phyloP scores from a whole-genome alignment of 2,113 vertebrate genomes.

The Xenopus tropicalis region DNA sequence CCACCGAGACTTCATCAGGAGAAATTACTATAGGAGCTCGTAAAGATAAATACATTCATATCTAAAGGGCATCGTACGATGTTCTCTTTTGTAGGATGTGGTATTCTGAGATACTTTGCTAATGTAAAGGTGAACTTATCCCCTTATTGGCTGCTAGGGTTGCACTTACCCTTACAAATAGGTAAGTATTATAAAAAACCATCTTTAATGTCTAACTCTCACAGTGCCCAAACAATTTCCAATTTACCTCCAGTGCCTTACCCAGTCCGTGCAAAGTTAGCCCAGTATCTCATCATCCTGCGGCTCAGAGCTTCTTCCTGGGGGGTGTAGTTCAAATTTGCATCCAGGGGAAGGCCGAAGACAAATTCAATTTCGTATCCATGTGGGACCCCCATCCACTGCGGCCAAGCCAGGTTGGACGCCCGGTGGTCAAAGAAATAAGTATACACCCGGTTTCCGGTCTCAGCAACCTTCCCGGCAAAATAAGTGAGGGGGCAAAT shows the following conservation, averaged over 20 bases:
- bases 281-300: slow-evolving; percentile 89
- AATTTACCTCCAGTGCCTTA: slow-evolving; percentile 40
- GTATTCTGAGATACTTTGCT: no score
- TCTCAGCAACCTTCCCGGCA: slow-evolving; percentile 69
- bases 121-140: no score
- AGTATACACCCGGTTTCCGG: slow-evolving; percentile 69
- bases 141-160: no score
- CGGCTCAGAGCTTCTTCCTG: slow-evolving; percentile 80
- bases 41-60: no score
- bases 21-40: neutral
- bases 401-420: slow-evolving; percentile 84
- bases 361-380: slow-evolving; percentile 94
- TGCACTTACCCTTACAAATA: no score
- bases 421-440: slow-evolving; percentile 88
- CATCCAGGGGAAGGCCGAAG: slow-evolving; percentile 82
- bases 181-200: no score
- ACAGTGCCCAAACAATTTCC: no score
- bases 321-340: slow-evolving; percentile 77
- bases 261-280: slow-evolving; percentile 85
- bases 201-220: neutral
- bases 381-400: slow-evolving; percentile 93
- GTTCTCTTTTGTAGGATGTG: no score
- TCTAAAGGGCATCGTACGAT: neutral
- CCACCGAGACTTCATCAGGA: neutral
- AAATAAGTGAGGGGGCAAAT: slow-evolving; percentile 83